phyloP scores from a whole-genome alignment of 2,888 invertebrate species.

The Leucophora obtusa region DNA sequence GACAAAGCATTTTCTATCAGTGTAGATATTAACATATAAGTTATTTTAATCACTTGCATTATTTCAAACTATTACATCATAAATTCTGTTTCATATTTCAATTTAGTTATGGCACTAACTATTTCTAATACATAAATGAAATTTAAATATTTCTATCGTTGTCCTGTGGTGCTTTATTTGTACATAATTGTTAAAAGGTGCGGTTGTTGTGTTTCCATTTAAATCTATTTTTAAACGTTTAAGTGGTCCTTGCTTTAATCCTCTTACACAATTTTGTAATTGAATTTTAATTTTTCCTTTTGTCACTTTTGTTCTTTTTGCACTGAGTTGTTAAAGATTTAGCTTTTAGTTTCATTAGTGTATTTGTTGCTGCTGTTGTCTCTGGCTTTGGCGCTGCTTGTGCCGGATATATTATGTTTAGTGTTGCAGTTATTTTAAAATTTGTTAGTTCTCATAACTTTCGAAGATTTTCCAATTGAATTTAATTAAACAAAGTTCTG shows the following conservation, averaged over 20 bases:
- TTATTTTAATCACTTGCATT: background rate
- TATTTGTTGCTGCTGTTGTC: background rate
- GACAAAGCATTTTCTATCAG: background rate
- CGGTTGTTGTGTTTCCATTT: background rate
- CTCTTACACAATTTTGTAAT: conserved; percentile 19
- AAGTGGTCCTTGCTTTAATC: conserved; percentile 9
- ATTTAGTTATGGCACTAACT: background rate
- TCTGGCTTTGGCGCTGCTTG: background rate
- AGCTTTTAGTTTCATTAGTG: background rate
- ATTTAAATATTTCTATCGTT: background rate
- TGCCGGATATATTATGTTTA: background rate
- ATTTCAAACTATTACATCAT: background rate
- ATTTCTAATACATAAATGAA: background rate
- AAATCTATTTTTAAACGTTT: background rate
- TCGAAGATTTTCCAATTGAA: background rate
- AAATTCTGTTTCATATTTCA: too few species aligned
- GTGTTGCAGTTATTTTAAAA: background rate
- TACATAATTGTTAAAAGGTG: background rate
- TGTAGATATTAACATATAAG: background rate
- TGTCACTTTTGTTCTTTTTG: background rate
- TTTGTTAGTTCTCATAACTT: background rate
- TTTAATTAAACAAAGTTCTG: background rate
- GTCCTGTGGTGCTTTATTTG: conserved; percentile 2
- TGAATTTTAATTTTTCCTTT: background rate
- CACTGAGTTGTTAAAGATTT: background rate